Conservation (phyloP, 1,140 invertebrate species). For the Ooceraea biroi region DNA sequence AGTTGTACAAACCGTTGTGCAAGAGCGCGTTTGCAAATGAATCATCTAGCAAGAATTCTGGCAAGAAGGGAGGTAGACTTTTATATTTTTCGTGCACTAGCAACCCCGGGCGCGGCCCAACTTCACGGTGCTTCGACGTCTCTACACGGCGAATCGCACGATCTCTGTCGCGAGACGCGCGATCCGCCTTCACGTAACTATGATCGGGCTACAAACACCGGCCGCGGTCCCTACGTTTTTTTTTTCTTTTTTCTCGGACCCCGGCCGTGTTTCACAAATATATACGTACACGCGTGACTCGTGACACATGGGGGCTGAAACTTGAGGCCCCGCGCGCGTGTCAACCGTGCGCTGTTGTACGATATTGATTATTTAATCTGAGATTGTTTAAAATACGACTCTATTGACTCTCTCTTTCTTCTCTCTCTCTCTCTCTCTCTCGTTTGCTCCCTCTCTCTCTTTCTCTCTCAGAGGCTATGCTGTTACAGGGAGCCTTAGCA, state of each 20-base stretch:
- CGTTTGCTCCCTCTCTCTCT: neutral
- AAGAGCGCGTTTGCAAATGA: neutral
- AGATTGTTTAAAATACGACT: conserved; percentile 40
- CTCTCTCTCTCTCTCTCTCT: neutral
- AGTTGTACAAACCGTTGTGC: no score
- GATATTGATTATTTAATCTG: conserved; percentile 61
- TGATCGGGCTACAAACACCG: conserved; percentile 68
- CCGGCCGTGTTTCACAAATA: neutral
- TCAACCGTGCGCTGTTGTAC: conserved; percentile 54
- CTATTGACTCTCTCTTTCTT: conserved; percentile 6
- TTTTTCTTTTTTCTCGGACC: no score
- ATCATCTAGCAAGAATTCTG: neutral
- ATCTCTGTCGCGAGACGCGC: conserved; percentile 33
- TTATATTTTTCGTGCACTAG: neutral
- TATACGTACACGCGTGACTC: conserved; percentile 53
- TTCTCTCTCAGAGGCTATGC: neutral
- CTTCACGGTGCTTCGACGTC: neutral
- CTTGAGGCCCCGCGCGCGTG: neutral
- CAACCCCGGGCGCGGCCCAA: neutral
- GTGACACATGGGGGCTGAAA: conserved; percentile 41
- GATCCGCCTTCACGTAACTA: conserved; percentile 72
- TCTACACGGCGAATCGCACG: conserved; percentile 63
- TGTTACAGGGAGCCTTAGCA: conserved; percentile 74
- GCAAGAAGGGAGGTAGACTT: neutral
- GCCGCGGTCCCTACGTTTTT: conserved; percentile 25